Conservation (phyloP, 2,888 invertebrate species). For the Galerucella nymphaeae region DNA sequence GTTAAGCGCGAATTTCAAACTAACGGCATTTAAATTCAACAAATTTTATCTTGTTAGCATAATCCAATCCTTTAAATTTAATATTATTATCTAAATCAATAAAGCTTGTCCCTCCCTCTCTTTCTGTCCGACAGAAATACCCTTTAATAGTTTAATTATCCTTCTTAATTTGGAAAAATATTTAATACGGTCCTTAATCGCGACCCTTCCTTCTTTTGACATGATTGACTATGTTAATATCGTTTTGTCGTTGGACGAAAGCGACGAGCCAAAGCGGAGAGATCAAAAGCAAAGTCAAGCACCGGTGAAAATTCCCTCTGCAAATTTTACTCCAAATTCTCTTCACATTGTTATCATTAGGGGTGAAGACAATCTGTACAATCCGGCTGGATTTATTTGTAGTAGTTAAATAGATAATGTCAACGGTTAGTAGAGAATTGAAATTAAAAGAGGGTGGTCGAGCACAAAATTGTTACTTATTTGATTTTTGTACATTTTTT, state of each 20-base stretch:
- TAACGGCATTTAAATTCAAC: no score
- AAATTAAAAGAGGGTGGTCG: slow-evolving; percentile 5
- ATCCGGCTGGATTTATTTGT: slow-evolving; percentile 3
- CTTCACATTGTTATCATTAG: slow-evolving; percentile 43
- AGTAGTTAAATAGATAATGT: slow-evolving; percentile 5
- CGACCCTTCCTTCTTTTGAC: slow-evolving; percentile 54
- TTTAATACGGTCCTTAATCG: slow-evolving; percentile 18
- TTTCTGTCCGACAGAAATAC: no score
- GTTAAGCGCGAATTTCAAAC: no score
- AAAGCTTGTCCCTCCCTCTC: no score
- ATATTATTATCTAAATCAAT: no score
- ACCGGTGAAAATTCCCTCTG: slow-evolving; percentile 58
- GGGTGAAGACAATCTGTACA: slow-evolving; percentile 36
- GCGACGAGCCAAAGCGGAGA: slow-evolving; percentile 2
- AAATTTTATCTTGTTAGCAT: no score
- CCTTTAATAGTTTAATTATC: background rate
- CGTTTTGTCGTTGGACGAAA: slow-evolving; percentile 58
- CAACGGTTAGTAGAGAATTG: slow-evolving; percentile 3
- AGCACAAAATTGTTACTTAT: background rate
- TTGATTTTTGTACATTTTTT: background rate
- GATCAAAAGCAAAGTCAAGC: slow-evolving; percentile 57
- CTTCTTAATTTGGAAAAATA: slow-evolving; percentile 4
- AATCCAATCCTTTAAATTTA: no score
- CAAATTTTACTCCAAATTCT: slow-evolving; percentile 55
- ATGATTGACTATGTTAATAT: slow-evolving; percentile 66